Base-by-base conservation (phyloP, 1,140 invertebrate genomes). In the Heliconius hewitsoni region DNA sequence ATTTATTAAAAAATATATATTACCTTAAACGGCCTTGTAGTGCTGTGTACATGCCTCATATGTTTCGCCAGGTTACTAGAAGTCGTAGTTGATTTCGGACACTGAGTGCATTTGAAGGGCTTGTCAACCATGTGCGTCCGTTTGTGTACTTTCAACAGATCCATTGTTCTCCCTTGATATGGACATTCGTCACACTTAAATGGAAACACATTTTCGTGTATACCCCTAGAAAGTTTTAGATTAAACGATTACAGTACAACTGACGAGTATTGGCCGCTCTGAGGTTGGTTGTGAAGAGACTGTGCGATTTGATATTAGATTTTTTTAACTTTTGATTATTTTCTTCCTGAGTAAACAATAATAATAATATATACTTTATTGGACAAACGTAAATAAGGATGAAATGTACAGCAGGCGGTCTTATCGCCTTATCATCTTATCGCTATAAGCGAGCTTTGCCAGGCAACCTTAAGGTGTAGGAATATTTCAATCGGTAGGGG, bases 31-130 rank as follows among this genome's bases (percentile, higher is more conserved):
- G 90, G 89, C 60, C 89, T 90, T 8, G 80, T 85, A 34, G 85
- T 92, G 76, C 89, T 94, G 74, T 94, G 93, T 2, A 92, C 90
- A 71, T 93, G 91, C 74, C 89, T 84, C 86, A 93, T 89, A 75
- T 94, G 93, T 80, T 92, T 94, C 2, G 87, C 84, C 13, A 93
- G 82, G 74, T 94, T 94, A 77, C 93, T 94, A 0, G 91, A 82
- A 2, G 90, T 93, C 1, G 89, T 90, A 0, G 90, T 89, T 5
- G 90, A 81, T 78, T 93, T 93, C 0, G 90, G 87, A 80, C 93
- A 94, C 74, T 89, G 90, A 2, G 87, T 82, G 66, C 93, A 94
- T 82, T 92, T 93, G 76, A 84, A 94, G 0, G 93, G 93, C 75
- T 93, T 94, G n/a, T 93, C 91, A 0, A 60, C 78, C 74, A 93